phyloP scores from a whole-genome alignment of 2,888 invertebrate species.

The Nephrotoma guestfalica region DNA sequence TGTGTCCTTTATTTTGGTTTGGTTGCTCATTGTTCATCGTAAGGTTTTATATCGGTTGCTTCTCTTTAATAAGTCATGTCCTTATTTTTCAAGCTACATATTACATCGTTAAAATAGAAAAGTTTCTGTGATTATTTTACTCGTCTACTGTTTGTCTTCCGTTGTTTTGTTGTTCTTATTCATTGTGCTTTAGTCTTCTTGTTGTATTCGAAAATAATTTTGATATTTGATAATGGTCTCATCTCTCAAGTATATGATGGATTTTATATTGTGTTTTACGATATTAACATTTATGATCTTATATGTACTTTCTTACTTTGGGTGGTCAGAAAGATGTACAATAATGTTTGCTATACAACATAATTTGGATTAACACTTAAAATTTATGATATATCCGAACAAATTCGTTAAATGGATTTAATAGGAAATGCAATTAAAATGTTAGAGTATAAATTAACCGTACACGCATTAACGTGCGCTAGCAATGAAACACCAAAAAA shows the following conservation, averaged over 20 bases:
- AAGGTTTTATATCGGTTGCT: neutral
- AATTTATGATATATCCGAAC: too few species aligned
- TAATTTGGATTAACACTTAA: too few species aligned
- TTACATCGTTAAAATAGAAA: neutral
- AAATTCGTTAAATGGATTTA: too few species aligned
- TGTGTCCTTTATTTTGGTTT: neutral
- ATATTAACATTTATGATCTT: neutral
- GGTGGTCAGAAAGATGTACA: too few species aligned
- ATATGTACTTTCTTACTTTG: neutral
- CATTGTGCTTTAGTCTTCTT: neutral
- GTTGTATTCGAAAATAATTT: neutral
- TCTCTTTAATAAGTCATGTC: neutral
- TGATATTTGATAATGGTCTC: neutral
- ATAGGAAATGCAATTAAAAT: too few species aligned
- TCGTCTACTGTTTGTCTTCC: neutral
- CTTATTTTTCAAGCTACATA: neutral
- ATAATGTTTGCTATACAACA: too few species aligned
- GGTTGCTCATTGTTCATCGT: neutral
- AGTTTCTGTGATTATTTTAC: neutral
- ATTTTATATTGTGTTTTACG: neutral
- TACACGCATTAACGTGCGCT: too few species aligned
- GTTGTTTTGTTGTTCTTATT: neutral
- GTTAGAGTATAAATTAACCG: too few species aligned
- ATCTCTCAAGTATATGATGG: neutral
- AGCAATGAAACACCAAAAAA: too few species aligned